Evolutionary conservation across 2,888 invertebrate species (phyloP), one percentile per base, ranked within the genome.

Genomic region (Empis livida): DNA sequence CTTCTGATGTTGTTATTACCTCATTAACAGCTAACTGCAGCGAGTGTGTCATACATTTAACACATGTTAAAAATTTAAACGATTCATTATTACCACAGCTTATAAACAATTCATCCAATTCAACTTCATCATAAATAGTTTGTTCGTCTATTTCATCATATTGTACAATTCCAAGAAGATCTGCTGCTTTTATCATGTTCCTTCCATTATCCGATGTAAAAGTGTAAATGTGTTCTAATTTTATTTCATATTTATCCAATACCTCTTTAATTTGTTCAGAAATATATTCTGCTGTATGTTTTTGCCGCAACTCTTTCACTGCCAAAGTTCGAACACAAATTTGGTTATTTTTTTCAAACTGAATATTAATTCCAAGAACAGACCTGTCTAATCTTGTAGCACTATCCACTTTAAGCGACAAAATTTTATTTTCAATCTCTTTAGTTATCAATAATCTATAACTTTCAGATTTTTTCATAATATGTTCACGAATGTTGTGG

Each of bases 321-420:
- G 43, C 43, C 11, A 43, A 32, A 16, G 31, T 43, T 15, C 43
- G 31, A 16, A 43, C 6, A 32, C 15, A 32, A 15, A 43, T 43
- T 43, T 43, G 15, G 11, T 32, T 32, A 32, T 43, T 43, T 15
- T 35, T 43, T 17, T 32, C 43, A 16, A 43, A 43, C 35, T 43
- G 43, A 17, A 35, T 35, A 17, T 43, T 43, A 13, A 43, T 43
- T 43, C 32, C 32, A 43, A 43, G 31, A 15, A 43, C 17, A 27
- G 23, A 27, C 23, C 23, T 27, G 23, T 27, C 23, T 27, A 27
- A 27, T 9, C 23, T 27, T 27, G 42, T 31, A 8, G 42, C 42
- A 31, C 30, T 31, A 42, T 27, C 31, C 6, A 43, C 17, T 43
- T 32, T 43, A 32, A 43, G 16, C 35, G 43, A 43, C 16, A 43